Evolutionary conservation across 2,888 invertebrate genomes (phyloP), one percentile per base, ranked within the genome.

Genomic region (Cistogaster globosa): DNA sequence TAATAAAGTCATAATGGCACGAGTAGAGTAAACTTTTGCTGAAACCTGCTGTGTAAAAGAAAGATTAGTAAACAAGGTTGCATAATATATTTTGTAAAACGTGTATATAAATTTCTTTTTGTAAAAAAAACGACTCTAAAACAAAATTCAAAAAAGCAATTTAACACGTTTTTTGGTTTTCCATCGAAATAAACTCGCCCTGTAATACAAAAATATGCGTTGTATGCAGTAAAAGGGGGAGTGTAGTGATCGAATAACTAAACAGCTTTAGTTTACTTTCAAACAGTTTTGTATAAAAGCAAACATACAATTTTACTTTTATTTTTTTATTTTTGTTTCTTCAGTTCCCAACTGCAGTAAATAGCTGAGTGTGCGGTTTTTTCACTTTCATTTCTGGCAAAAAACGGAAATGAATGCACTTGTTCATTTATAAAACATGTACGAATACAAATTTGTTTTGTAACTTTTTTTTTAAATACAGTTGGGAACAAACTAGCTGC

Each of bases 91-190:
- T 14, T 67, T 11, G 55, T 36, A 20, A 36, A 7, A 38, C 18
- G 42, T 42, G 6, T 42, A 18, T 7, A 5, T 8, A 4, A 2
- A 26, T 12, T 26, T 53, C 9, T 53, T 53, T 53, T 6, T 53
- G 4, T 8, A 9, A 18, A 9, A 20, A 48, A n/a, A 48, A 6
- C 7, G 6, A 16, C 16, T 48, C 16, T 48, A 3, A 5, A 16
- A 16, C 42, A 60, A 71, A 79, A 75, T 75, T 84, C 62, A 20
- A 68, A 77, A 80, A 57, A 81, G 81, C 62, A 84, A 75, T 82
- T 82, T 82, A 85, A 79, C 85, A 85, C 82, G 78, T 75, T 85
- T 68, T 78, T 48, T 26, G 12, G 45, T 80, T 65, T 68, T 74
- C 16, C 45, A 75, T 81, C 62, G 45, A 60, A 18, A 22, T 20